A percentile compares a stretch with the other conserved stretches of the same genome.
phyloP scores from a whole-genome alignment of 2,888 invertebrate species.

The Drosophila melanosoma region DNA sequence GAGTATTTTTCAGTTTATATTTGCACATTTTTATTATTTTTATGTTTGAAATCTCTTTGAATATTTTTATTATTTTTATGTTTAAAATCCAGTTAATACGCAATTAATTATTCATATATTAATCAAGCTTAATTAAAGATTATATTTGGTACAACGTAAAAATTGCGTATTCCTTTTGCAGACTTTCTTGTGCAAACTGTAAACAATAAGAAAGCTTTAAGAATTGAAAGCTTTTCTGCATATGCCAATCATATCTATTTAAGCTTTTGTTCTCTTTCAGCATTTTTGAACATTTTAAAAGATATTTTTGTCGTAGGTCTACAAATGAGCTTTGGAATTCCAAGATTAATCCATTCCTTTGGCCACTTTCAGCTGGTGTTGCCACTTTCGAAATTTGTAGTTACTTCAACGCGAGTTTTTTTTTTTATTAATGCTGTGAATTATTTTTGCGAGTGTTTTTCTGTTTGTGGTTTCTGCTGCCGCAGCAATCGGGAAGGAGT shows the following conservation, averaged over 20 bases:
- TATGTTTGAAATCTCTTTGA: neutral
- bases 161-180: neutral
- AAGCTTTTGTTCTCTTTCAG: neutral
- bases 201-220: neutral
- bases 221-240: neutral
- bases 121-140: neutral
- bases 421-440: conserved; percentile 2
- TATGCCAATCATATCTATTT: neutral
- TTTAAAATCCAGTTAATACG: neutral
- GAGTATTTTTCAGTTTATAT: neutral
- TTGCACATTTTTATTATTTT: neutral
- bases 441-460: conserved; percentile 49
- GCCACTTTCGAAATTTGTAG: conserved; percentile 2
- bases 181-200: neutral
- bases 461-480: conserved; percentile 41
- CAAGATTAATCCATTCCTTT: neutral
- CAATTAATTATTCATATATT: neutral
- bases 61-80: neutral
- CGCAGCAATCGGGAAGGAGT: conserved; percentile 7
- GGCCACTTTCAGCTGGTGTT: conserved; percentile 20
- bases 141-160: neutral
- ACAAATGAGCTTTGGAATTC: neutral
- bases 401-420: conserved; percentile 22
- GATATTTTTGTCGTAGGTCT: neutral
- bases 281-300: neutral